Evolutionary conservation across 1,140 invertebrate species (phyloP).

Genomic region (Drosophila fuyamai): DNA sequence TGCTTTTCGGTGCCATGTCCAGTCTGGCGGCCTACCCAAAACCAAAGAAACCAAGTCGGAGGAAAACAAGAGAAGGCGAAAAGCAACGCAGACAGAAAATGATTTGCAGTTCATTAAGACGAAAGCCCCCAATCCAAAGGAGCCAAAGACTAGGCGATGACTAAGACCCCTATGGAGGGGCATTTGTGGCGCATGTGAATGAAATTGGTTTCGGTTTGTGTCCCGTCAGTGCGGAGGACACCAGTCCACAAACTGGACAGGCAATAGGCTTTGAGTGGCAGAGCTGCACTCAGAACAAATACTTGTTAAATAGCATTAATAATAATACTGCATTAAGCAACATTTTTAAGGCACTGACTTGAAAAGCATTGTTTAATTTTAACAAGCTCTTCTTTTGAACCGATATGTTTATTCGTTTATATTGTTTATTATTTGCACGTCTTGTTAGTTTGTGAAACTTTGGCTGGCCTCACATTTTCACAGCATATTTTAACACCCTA

Average conservation of each 20-base stretch:
- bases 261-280: conserved; percentile 18
- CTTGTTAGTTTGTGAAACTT: background rate
- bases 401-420: background rate
- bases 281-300: conserved; percentile 3
- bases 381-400: background rate
- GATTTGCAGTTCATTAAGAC: conserved; percentile 79
- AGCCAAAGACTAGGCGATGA: conserved; percentile 61
- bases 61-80: conserved; percentile 25
- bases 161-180: conserved; percentile 44
- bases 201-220: conserved; percentile 57
- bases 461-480: background rate
- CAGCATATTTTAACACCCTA: conserved; percentile 2
- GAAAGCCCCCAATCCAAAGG: conserved; percentile 36
- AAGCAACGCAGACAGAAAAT: conserved; percentile 72
- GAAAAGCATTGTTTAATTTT: background rate
- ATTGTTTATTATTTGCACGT: background rate
- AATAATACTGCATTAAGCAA: background rate
- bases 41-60: background rate
- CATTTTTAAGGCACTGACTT: background rate
- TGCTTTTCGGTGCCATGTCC: conserved; percentile 39
- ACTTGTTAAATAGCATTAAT: background rate
- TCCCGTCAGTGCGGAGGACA: conserved; percentile 19
- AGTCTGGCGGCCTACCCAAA: conserved; percentile 32
- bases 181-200: conserved; percentile 33
- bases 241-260: conserved; percentile 33